Evolutionary conservation across 2,797 vertebrate species (phyloP).

Genomic region (Ptychobarbus kaznakovi): DNA sequence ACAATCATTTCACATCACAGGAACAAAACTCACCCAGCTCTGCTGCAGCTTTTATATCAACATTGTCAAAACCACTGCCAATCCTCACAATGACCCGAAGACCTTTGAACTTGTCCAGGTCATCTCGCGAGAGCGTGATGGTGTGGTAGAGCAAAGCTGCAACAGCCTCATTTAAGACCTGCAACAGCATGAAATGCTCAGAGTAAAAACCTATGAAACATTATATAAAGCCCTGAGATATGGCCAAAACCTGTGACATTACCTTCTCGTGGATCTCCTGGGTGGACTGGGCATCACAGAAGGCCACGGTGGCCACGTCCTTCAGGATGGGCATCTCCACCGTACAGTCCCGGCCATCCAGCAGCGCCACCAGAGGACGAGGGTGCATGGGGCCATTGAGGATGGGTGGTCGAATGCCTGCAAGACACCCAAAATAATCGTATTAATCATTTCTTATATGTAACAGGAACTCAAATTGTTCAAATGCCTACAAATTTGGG

Average conservation of each 20-base stretch:
- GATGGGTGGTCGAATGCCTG: constrained; percentile 83
- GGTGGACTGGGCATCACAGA: constrained; percentile 86
- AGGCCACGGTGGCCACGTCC: constrained; percentile 85
- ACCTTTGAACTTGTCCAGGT: constrained; percentile 85
- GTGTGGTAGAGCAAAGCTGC: constrained; percentile 86
- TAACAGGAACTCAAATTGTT: not conserved
- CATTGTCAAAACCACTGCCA: constrained; percentile 84
- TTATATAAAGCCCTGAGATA: not conserved
- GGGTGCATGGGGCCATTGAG: constrained; percentile 85
- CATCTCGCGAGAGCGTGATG: constrained; percentile 83
- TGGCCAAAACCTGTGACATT: not conserved
- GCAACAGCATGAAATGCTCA: not conserved
- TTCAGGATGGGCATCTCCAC: constrained; percentile 87
- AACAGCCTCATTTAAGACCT: constrained; percentile 87
- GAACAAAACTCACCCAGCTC: constrained; percentile 77
- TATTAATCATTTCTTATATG: not conserved
- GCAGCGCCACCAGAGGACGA: constrained; percentile 81
- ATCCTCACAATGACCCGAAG: constrained; percentile 84
- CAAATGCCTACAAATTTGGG: constrained; percentile 1
- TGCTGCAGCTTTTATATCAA: constrained; percentile 84
- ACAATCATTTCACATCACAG: not conserved
- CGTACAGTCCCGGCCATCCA: constrained; percentile 85
- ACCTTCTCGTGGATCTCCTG: constrained; percentile 88
- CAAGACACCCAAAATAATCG: not conserved
- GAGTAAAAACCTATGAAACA: not conserved